Base-by-base conservation (phyloP, 2,888 invertebrate genomes). In the Habroteleia sp. region DNA sequence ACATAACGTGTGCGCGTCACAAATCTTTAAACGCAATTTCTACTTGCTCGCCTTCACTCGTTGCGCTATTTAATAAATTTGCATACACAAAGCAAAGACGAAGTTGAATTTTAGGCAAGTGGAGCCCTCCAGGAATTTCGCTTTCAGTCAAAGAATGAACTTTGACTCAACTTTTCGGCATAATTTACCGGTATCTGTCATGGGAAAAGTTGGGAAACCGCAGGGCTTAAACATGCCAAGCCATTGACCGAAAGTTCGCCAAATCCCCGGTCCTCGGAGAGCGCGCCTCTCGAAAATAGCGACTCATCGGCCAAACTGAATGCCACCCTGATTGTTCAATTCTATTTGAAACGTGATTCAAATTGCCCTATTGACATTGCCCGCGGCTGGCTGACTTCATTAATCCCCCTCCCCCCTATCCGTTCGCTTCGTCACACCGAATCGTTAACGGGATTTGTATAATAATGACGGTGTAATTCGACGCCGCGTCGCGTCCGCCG, bases 381-480 rank as follows among this genome's bases (percentile, higher is more conserved):
- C 29, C 17, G 41, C 54, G 7, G 41, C 29, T 41, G 41, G 41
- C 41, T 41, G 29, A 54, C 54, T 41, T 10, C 3, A 39, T 39
- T 14, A 10, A 2, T 11, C 13, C 7, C 17, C 20, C 31, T 23
- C 23, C 5, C 10, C 3, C 16, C 17, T n/a, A 10, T 7, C 3
- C 6, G 8, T 16, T 3, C 2, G 2, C 23, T 33, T 11, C 27
- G 3, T 4, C 23, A 46, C n/a, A n/a, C n/a, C n/a, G n/a, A 33
- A 60, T 27, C 10, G 25, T 25, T 35, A 46, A 60, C 37, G 17
- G 4, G 27, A 52, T 23, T 63, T 63, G 41, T 56, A 39, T 41
- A 46, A 66, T 66, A 54, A 66, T 44, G 56, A 42, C 16, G 10
- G 27, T 33, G 68, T 50, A 68, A 68, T 68, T 50, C 33, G 68